Base-by-base conservation (phyloP, 92 coral and sea anemone species). In the Scolanthus callimorphus region DNA sequence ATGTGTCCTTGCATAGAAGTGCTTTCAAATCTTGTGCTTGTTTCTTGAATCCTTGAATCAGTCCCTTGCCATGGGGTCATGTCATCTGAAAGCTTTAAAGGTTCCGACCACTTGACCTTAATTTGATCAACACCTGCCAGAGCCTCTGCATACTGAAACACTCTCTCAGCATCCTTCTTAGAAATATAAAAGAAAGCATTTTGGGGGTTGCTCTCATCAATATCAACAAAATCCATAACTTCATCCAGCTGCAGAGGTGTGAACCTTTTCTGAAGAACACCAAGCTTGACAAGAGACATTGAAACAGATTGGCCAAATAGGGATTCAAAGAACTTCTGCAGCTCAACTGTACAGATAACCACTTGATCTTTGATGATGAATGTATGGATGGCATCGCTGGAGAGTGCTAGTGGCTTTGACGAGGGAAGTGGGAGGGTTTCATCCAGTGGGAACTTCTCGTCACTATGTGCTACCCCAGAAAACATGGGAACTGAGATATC, bases 61-160 rank as follows among this genome's bases (percentile, higher is more conserved):
- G 13, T 8, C n/a, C 26, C 63, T 12, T 37, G 34, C 20, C 11
- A 1, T 29, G 11, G 34, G 25, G 11, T 29, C 34, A 25, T 4
- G 48, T 27, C 44, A 3, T 30, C 45, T 17, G 85, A 31, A 25
- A 78, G 57, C 61, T 52, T 62, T 21, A 74, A 57, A 28, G 85
- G 85, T 34, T 63, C 78, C 55, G 59, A 45, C 86, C 86, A 80
- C 46, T 48, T 67, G 17, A 82, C 49, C 37, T 25, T 29, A 1
- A 70, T 62, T 30, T 50, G 67, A 24, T 54, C 84, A 4, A 65
- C 69, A 55, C 80, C 74, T 20, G 74, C 66, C 19, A 86, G 43
- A 24, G 88, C 85, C 55, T 81, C 79, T 8, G 85, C 79, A 54
- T 81, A 76, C 21, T 63, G 79, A 25, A 77, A 63, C 28, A 82